A percentile compares a stretch with the other conserved stretches of the same genome.
These are phyloP conservation scores for Lordiphosa stackelbergi DNA, from an alignment of 1,140 invertebrate genomes.

Conservation along the genomic window DNA sequence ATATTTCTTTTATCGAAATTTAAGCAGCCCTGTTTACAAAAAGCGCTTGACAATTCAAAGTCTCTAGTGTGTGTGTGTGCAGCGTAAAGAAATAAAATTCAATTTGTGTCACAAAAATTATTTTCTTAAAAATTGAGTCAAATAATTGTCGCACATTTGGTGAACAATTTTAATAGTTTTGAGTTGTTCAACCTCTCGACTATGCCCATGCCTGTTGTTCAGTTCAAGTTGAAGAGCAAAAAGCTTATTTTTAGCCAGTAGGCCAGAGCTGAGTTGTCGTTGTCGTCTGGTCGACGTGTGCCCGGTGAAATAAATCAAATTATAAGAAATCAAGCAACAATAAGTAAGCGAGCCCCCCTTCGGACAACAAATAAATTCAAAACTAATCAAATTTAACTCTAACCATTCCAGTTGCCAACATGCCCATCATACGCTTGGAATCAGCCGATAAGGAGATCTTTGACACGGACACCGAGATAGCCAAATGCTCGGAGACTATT, in stretches of 20 bases:
- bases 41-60: no score
- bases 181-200: no score
- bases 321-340: not conserved
- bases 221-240: slow-evolving; percentile 49
- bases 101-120: no score
- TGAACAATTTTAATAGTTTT: no score
- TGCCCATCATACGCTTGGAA: slow-evolving; percentile 91
- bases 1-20: no score
- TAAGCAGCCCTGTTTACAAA: no score
- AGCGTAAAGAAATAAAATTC: no score
- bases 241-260: slow-evolving; percentile 43
- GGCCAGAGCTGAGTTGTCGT: slow-evolving; percentile 42
- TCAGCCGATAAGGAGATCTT: slow-evolving; percentile 98
- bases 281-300: slow-evolving; percentile 21
- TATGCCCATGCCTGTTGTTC: slow-evolving; percentile 1
- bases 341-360: not conserved
- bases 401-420: slow-evolving; percentile 77
- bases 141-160: no score
- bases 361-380: no score
- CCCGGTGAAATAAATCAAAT: slow-evolving; percentile 35
- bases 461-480: slow-evolving; percentile 97
- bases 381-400: slow-evolving; percentile 4
- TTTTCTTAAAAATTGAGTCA: no score
- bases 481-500: slow-evolving; percentile 98
- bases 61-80: no score